Base-by-base conservation (phyloP, 1,140 invertebrate species). In the Battus philenor region DNA sequence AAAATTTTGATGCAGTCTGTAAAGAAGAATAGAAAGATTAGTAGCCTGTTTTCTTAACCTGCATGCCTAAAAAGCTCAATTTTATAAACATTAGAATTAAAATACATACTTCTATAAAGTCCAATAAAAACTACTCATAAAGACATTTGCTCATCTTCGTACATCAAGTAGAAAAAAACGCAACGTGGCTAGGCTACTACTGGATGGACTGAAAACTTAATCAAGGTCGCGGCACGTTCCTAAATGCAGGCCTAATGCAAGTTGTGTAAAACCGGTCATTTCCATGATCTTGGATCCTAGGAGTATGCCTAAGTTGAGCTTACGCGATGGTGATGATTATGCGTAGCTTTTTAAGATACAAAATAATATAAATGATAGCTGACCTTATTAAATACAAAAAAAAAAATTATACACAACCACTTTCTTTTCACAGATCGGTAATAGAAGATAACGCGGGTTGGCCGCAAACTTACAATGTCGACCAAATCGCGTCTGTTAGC, bases 391-490 rank as follows among this genome's bases (percentile, higher is more conserved):
- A 22, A 22, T 7, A 11, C 12, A 30, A 11, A 2, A 11, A 30
- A 30, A 2, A 9, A 2, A 9, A 9, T 5, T 27, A 9, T 27
- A 2, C n/a, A 8, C 10, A 2, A 27, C 3, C 1, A 27, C 2
- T 10, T 50, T 44, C 18, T 54, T 59, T 17, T 75, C 75, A 36
- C 69, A 82, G 78, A 79, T 84, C 80, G 76, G 78, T 84, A 82
- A 84, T 84, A 77, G 80, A 82, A 71, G 78, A 84, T 75, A 75
- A 74, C 71, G 72, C 77, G 77, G 80, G 78, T 63, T 84, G 80
- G 80, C 78, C 80, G 52, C 80, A 80, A 58, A 79, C 68, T 59
- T 85, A 81, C 49, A 82, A 68, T 67, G 65, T 74, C 48, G 80
- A 82, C 67, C 78, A 84, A 69, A 84, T 84, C 68, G 76, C 76